phyloP scores from a whole-genome alignment of 2,888 invertebrate species.

The Aporophyla lueneburgensis region DNA sequence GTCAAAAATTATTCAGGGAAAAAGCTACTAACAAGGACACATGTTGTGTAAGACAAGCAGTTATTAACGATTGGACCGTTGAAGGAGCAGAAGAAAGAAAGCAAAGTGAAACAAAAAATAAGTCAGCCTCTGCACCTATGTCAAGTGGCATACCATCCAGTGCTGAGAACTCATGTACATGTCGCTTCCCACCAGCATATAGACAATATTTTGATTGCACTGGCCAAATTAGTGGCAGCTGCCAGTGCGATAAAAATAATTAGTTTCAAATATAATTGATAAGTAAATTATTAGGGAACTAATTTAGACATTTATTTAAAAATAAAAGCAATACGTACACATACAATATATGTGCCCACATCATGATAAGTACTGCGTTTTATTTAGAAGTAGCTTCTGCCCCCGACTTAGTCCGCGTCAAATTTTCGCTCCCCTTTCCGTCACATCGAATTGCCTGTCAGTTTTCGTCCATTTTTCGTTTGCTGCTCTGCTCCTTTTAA shows the following conservation, averaged over 20 bases:
- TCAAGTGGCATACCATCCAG: background rate
- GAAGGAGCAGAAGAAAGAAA: background rate
- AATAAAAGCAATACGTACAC: background rate
- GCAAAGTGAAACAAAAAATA: background rate
- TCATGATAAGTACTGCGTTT: constrained; percentile 1
- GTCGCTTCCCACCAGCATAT: constrained; percentile 13
- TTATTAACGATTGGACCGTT: background rate
- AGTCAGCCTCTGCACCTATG: background rate
- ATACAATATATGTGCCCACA: background rate
- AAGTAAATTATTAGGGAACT: constrained; percentile 4
- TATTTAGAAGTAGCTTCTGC: too few species aligned
- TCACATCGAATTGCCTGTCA: too few species aligned
- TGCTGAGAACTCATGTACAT: constrained; percentile 17
- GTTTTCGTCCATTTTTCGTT: too few species aligned
- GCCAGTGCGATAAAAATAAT: constrained; percentile 15
- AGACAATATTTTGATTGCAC: constrained; percentile 22
- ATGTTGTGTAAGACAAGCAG: background rate
- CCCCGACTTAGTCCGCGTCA: too few species aligned
- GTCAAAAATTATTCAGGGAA: background rate
- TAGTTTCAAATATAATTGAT: constrained; percentile 1
- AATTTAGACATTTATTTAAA: constrained; percentile 2
- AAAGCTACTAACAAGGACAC: background rate
- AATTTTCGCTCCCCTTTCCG: too few species aligned
- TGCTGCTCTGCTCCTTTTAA: too few species aligned
- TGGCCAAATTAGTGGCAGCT: constrained; percentile 9